phyloP scores from a whole-genome alignment of 2,113 vertebrate genomes.

The Scophthalmus maximus region DNA sequence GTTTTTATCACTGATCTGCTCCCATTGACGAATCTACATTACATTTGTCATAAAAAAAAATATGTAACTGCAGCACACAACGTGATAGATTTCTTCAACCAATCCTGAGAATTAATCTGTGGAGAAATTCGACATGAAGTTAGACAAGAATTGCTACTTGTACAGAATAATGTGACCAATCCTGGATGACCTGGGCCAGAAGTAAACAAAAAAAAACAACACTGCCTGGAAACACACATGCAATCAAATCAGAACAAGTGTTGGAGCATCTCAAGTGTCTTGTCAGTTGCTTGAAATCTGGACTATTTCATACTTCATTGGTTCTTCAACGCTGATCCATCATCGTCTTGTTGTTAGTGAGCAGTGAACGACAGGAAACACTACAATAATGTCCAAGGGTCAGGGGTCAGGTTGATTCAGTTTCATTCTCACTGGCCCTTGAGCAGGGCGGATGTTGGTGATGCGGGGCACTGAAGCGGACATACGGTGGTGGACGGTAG shows the following conservation, averaged over 20 bases:
- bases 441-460: conserved; percentile 1
- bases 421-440: not conserved
- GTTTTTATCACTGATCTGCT: not conserved
- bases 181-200: not conserved
- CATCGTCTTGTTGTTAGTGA: not conserved
- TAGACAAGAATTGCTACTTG: not conserved
- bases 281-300: not conserved
- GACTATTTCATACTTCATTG: not conserved
- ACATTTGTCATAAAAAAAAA: conserved; percentile 11
- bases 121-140: not conserved
- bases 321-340: not conserved
- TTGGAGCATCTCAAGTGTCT: not conserved
- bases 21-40: not conserved
- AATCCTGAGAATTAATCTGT: conserved; percentile 36
- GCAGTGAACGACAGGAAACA: conserved; percentile 6
- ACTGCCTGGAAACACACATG: not conserved
- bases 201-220: not conserved
- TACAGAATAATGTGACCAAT: not conserved
- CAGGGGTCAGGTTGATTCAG: conserved; percentile 5
- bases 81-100: not conserved
- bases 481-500: not conserved
- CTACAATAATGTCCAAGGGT: conserved; percentile 2
- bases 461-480: not conserved
- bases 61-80: not conserved
- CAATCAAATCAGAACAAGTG: not conserved